Base-by-base conservation (phyloP, 2,888 invertebrate species). In the Drepanosiphum platanoidis region DNA sequence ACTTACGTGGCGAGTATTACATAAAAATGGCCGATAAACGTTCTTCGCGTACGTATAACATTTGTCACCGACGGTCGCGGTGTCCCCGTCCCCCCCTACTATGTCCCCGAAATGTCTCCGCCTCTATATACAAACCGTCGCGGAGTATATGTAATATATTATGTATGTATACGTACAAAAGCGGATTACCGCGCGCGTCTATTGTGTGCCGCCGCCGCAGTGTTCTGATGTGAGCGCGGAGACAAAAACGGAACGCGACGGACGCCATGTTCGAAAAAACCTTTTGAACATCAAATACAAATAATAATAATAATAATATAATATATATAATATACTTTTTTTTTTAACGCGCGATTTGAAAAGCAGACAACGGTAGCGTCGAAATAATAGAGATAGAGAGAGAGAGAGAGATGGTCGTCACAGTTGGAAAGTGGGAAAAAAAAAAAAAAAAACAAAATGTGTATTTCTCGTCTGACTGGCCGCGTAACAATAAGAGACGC, bases 201-300 rank as follows among this genome's bases (percentile, higher is more conserved):
- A 15, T 70, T 39, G 71, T 52, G 68, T n/a, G n/a, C n/a, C n/a
- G n/a, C n/a, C n/a, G n/a, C n/a, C n/a, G n/a, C n/a, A n/a, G n/a
- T n/a, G n/a, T n/a, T n/a, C n/a, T n/a, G n/a, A n/a, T n/a, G n/a
- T 30, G 36, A 61, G 82, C 18, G 39, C 22, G 83, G 74, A 66
- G 74, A 83, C 84, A 75, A 75, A 84, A 84, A 77, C 52, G 22
- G 52, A 22, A 46, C 52, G 52, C n/a, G n/a, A n/a, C 64, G 74
- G 83, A 36, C 84, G 84, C 84, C 84, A 84, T 84, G 77, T 84
- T 81, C 46, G 36, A 64, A 75, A 80, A 83, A 83, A 66, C 74
- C 46, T 83, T 75, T 72, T 34, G 32, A 32, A 61, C n/a, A 83
- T 34, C 32, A 52, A 66, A 66, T 27, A 22, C 7, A 34, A 15